Evolutionary conservation across 2,113 vertebrate species (phyloP), one percentile per base, ranked within the genome.

Genomic region (Aleadryas rufinucha): DNA sequence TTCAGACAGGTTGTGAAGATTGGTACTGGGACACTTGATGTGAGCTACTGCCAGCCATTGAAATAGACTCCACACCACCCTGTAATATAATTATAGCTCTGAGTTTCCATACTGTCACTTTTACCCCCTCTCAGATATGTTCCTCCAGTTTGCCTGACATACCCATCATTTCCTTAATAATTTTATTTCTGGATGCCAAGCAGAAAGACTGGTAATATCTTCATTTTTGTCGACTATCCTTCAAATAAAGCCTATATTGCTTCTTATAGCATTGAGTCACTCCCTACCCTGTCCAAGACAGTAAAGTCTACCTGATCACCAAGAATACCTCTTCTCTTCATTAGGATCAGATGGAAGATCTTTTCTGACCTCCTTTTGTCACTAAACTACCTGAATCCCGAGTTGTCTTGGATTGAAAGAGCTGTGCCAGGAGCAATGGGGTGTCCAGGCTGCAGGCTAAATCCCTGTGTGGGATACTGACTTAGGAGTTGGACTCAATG

Each of bases 141-240:
- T 77, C 11, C 5, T 50, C 20, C 27, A 50, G 15, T 74, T 26
- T 3, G 1, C 9, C 23, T 85, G 26, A 69, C 11, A 24, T 26
- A 56, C 3, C 1, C 3, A 31, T 59, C 0, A 56, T 23, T 69
- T 65, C 13, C 23, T 57, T 47, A 56, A 37, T 45, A 49, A 44
- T 16, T 50, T 88, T 41, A 22, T 31, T 5, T 37, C 22, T 5
- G 1, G 7, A 6, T 41, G 10, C 3, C 27, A 82, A 39, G n/a
- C 1, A 30, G 16, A 13, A 87, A 24, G 21, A 49, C 35, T 71
- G 21, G 5, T 50, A 10, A 31, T 54, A 64, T n/a, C 45, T 50
- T 41, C 0, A 0, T 16, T 87, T 70, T 65, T 9, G 4, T 31
- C 26, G 8, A 53, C 37, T 54, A 20, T 7, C 7, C 10, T 75